These are phyloP conservation scores for Leptocoma aspasia DNA, from an alignment of 2,113 vertebrate species.

Conservation along the genomic window DNA sequence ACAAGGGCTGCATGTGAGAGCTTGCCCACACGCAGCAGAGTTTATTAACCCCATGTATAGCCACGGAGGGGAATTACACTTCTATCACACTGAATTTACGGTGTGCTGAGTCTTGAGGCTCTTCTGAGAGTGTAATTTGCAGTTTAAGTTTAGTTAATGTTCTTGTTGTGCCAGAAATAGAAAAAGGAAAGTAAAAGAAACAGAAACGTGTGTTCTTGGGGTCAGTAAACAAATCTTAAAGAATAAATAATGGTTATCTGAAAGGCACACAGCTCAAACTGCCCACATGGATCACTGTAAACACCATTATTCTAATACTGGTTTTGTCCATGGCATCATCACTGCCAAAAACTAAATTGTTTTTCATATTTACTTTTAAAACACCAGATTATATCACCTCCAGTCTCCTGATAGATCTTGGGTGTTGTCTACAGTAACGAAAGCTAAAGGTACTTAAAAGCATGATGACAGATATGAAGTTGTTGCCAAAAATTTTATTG, in stretches of 20 bases:
- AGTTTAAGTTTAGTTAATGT: not conserved
- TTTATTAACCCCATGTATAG: not conserved
- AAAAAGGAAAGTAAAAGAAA: not conserved
- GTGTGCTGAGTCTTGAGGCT: not conserved
- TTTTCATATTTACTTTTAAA: not conserved
- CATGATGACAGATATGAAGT: not conserved
- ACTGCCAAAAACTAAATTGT: not conserved
- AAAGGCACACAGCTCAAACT: not conserved
- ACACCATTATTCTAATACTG: not conserved
- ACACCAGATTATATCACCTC: not conserved
- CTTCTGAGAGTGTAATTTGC: not conserved
- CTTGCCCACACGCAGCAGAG: not conserved
- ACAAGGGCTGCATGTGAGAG: not conserved
- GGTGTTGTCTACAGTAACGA: not conserved
- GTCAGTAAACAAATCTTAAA: not conserved
- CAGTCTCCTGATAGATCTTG: not conserved
- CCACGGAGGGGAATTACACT: not conserved
- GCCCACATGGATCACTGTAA: not conserved
- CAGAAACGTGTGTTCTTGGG: accelerated
- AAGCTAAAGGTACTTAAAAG: not conserved
- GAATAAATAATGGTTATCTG: not conserved
- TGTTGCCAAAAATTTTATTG: not conserved
- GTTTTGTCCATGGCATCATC: not conserved
- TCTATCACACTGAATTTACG: not conserved
- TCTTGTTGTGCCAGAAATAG: not conserved